A percentile compares a stretch with the other conserved stretches of the same genome.
Conservation (phyloP, 2,888 invertebrate genomes). For the Sesia apiformis region DNA sequence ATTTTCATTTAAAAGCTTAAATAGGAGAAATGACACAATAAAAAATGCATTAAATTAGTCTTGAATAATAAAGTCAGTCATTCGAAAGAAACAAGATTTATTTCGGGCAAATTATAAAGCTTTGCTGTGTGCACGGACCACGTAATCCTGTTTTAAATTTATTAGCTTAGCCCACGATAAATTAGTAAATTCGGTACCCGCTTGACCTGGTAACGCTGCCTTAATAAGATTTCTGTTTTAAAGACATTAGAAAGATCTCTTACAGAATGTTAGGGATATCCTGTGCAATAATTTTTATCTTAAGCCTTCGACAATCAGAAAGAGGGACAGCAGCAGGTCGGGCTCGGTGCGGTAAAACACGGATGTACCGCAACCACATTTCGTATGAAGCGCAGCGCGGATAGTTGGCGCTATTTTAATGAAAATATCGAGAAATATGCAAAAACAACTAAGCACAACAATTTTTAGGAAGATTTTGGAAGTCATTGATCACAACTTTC, state of each 20-base stretch:
- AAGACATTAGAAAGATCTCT: slow-evolving; percentile 14
- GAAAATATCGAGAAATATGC: too few species aligned
- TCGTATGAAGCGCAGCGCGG: too few species aligned
- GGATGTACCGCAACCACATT: too few species aligned
- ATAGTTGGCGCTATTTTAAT: too few species aligned
- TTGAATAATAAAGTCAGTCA: slow-evolving; percentile 31
- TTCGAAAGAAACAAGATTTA: slow-evolving; percentile 56
- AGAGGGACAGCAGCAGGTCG: too few species aligned
- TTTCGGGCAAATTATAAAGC: slow-evolving; percentile 65
- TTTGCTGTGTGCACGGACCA: slow-evolving; percentile 57
- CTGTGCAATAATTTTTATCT: background rate
- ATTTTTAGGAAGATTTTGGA: too few species aligned
- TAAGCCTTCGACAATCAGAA: background rate
- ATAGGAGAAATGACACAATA: background rate
- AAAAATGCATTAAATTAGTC: slow-evolving; percentile 8
- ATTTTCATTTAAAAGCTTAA: background rate
- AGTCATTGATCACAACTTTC: too few species aligned
- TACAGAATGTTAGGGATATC: background rate
- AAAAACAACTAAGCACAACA: too few species aligned
- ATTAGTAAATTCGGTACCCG: slow-evolving; percentile 63
- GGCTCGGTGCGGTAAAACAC: too few species aligned
- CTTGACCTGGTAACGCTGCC: slow-evolving; percentile 60
- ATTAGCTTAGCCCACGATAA: slow-evolving; percentile 66
- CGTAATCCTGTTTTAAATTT: slow-evolving; percentile 71
- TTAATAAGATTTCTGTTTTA: slow-evolving; percentile 41